Conservation (phyloP, 2,888 invertebrate genomes). For the Oeneis ivallda region DNA sequence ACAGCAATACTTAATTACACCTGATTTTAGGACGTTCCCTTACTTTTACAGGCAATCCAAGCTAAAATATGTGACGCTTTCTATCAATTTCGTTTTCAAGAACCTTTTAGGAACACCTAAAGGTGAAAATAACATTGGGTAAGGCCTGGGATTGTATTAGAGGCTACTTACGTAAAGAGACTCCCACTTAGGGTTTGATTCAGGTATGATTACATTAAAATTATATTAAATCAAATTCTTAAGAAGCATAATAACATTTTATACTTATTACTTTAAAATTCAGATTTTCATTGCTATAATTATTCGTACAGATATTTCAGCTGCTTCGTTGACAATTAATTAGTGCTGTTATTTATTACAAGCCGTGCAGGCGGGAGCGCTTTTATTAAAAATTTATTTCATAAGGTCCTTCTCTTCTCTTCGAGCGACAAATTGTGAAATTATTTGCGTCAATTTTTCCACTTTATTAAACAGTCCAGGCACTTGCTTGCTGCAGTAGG, state of each 20-base stretch:
- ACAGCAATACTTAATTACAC: too few species aligned
- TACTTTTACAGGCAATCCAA: too few species aligned
- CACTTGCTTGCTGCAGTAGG: neutral
- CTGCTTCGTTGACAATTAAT: constrained; percentile 29
- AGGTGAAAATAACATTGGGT: too few species aligned
- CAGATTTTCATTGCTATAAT: constrained; percentile 4
- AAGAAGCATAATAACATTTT: neutral
- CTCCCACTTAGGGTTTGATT: too few species aligned
- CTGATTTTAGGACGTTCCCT: too few species aligned
- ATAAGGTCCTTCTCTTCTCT: constrained; percentile 20
- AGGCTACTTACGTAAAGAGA: too few species aligned
- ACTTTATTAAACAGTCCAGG: constrained; percentile 23
- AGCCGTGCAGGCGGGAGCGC: constrained; percentile 17
- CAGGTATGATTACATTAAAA: too few species aligned
- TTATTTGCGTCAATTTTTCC: constrained; percentile 22
- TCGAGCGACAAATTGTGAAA: constrained; percentile 24
- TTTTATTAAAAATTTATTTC: constrained; percentile 33
- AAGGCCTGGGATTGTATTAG: too few species aligned
- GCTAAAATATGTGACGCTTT: too few species aligned
- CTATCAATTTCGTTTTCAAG: too few species aligned
- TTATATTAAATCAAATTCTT: too few species aligned
- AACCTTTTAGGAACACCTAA: too few species aligned
- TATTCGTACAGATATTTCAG: constrained; percentile 25
- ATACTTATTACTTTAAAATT: neutral
- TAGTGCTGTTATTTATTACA: constrained; percentile 29